Evolutionary conservation across 30 jellyfish, hydroid and myxozoan genomes (phyloP), one percentile per base, ranked within the genome.

Genomic region (Turritopsis dohrnii): DNA sequence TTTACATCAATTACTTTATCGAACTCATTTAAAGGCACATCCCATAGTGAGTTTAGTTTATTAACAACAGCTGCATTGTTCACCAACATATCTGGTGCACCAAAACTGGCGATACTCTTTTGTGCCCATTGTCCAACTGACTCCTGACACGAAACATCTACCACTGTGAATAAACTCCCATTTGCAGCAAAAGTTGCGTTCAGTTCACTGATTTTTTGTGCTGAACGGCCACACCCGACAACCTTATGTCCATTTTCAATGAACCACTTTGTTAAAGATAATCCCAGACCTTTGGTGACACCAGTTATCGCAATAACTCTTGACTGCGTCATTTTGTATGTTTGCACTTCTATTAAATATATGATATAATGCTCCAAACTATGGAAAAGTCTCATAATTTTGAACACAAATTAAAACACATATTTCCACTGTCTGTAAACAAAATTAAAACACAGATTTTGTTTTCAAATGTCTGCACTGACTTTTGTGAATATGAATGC

Each of bases 151-250:
- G 82, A 74, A 19, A 86, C 79, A 71, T 90, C 95, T 85, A 90
- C 95, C 9, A 74, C 87, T n/a, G 16, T 52, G 73, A 90, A 86
- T 9, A 52, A 81, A 76, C 76, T 66, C 60, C 60, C 60, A 4
- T 66, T 86, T 1, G 22, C 72, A 26, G 28, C 65, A 20, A 22
- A 53, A 7, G 87, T 28, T 65, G 76, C 65, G 41, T 90, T 90
- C 84, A 90, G 52, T 16, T 72, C 81, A 7, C 65, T 87, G 60
- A 90, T 83, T 65, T 79, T 53, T 1, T 85, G 71, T 66, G 53
- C 29, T 29, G 73, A 83, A 77, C 97, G 77, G 1, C 97, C 95
- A 79, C 97, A 90, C 18, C 97, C 97, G 71, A 85, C 65, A 9
- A 90, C 97, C 16, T 65, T 66, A 29, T 90, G 97, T 18, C 92